Percentiles rank a stretch among this genome's conserved stretches.
phyloP scores from a whole-genome alignment of 2,888 invertebrate species.

The Thereva nobilitata region DNA sequence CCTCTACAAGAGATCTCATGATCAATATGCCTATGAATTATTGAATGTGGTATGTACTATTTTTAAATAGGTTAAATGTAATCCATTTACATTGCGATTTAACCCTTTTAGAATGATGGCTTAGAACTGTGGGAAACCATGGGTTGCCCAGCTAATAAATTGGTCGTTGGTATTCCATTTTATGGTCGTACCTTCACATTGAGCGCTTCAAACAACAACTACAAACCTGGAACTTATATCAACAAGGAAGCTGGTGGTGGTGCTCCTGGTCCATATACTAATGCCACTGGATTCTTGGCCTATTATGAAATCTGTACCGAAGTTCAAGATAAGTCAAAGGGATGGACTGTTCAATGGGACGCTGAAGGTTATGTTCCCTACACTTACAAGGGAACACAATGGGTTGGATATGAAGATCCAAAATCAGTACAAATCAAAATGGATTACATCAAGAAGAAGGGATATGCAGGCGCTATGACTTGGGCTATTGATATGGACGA shows the following conservation, averaged over 20 bases:
- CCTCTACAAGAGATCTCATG: conserved; percentile 80
- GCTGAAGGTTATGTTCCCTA: conserved; percentile 81
- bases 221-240: conserved; percentile 82
- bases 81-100: neutral
- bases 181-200: conserved; percentile 86
- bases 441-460: conserved; percentile 82
- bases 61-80: neutral
- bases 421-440: conserved; percentile 84
- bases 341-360: conserved; percentile 86
- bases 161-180: conserved; percentile 87
- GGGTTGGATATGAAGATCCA: conserved; percentile 88
- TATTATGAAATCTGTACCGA: conserved; percentile 86
- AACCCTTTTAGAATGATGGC: conserved; percentile 73
- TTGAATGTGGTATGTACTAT: conserved; percentile 77
- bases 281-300: conserved; percentile 83
- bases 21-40: conserved; percentile 88
- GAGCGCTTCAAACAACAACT: conserved; percentile 79
- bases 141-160: conserved; percentile 84
- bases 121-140: conserved; percentile 84
- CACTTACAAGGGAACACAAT: conserved; percentile 83
- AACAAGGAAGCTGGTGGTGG: conserved; percentile 91
- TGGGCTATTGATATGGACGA: conserved; percentile 92
- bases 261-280: conserved; percentile 81
- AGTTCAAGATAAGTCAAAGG: conserved; percentile 68
- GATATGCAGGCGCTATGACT: conserved; percentile 86